Evolutionary conservation across 2,888 invertebrate species (phyloP), one percentile per base, ranked within the genome.

Genomic region (Polyploca ridens): DNA sequence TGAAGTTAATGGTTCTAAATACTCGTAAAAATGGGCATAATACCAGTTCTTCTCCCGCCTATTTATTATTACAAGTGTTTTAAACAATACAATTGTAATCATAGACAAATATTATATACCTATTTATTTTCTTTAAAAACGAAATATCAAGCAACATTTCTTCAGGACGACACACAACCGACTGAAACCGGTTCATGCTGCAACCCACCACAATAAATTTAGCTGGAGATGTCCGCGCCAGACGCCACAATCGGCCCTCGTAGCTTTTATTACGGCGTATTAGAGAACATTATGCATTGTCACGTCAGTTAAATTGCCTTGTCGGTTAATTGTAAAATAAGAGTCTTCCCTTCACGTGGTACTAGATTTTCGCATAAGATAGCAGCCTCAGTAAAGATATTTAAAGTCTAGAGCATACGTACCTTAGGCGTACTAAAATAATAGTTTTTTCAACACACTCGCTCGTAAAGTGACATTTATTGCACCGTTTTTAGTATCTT

Each of bases 261-360:
- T 49, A 54, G 19, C 19, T 19, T 19, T 54, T 84, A 77, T 71
- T 65, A 64, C 67, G 44, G 63, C 1, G 38, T 54, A 44, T 66
- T 80, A 86, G 76, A 73, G 82, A 73, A 27, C 61, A 69, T 72
- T 77, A 81, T 85, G 61, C 59, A 64, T 64, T 74, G 72, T 61
- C 66, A 58, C 62, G 11, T 10, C 62, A 58, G 44, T 71, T 81
- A 82, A 86, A 85, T 86, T 82, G 82, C 74, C 75, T 74, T 68
- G 74, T 68, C 68, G 66, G 76, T 81, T 84, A 84, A 41, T 85
- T 83, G 80, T 73, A 69, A 78, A 85, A 88, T 72, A 72, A 75
- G 77, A 67, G 68, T 79, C 83, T 89, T 89, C 86, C 84, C 80
- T 81, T 85, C 82, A 83, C 82, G 85, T 87, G 83, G 33, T 64